A percentile compares a stretch with the other conserved stretches of the same genome.
These are phyloP conservation scores for Psittacula echo DNA, from an alignment of 2,797 vertebrate species.

Conservation along the genomic window DNA sequence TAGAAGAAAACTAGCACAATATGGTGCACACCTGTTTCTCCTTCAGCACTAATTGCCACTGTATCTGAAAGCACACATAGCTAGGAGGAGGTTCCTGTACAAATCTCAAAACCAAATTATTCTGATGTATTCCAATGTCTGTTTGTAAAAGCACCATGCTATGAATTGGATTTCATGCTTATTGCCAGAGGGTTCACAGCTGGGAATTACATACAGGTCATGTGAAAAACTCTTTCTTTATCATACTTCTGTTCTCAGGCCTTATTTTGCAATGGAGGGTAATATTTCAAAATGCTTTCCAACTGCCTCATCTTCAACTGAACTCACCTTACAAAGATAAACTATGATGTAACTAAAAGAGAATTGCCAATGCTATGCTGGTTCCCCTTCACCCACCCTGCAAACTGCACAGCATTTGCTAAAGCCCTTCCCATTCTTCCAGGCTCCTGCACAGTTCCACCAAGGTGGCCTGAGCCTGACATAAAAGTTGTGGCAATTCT, in stretches of 20 bases:
- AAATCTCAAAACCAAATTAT: conserved; percentile 63
- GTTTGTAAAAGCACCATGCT: conserved; percentile 30
- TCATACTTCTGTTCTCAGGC: not conserved
- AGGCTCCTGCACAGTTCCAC: not conserved
- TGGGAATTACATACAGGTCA: conserved; percentile 49
- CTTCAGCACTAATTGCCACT: conserved; percentile 42
- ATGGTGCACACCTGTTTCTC: conserved; percentile 56
- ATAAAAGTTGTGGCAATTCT: not conserved
- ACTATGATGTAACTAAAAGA: not conserved
- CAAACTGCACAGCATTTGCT: not conserved
- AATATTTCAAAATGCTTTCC: not conserved
- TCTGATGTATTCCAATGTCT: conserved; percentile 34
- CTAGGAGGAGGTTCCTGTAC: conserved; percentile 31
- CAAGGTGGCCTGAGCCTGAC: not conserved
- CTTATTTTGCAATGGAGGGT: not conserved
- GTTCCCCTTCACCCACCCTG: not conserved
- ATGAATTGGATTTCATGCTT: conserved; percentile 59
- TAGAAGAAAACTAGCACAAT: conserved; percentile 42
- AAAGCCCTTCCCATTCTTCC: not conserved
- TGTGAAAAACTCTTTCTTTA: conserved; percentile 23
- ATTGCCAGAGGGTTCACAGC: conserved; percentile 39
- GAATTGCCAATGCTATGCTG: not conserved
- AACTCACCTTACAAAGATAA: not conserved
- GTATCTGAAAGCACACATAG: conserved; percentile 25
- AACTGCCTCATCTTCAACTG: not conserved